Conservation (phyloP, 2,113 vertebrate species). For the Aegotheles bennettii region DNA sequence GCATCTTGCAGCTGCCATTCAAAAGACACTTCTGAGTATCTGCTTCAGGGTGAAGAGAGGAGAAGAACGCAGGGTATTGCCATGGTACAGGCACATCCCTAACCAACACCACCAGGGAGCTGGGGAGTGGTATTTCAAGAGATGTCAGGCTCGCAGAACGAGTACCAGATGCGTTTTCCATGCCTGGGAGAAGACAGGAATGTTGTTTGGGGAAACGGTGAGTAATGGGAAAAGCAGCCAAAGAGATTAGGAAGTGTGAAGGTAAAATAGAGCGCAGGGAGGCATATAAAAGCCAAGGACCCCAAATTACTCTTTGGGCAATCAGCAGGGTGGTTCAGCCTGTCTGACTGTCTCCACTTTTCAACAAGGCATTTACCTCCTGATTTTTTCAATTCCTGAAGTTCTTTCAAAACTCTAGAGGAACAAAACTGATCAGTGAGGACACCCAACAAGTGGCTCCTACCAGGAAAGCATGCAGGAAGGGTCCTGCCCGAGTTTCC, state of each 20-base stretch:
- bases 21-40: neutral
- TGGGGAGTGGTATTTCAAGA: neutral
- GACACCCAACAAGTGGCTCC: neutral
- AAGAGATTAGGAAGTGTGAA: neutral
- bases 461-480: neutral
- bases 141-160: neutral
- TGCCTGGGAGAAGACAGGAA: neutral
- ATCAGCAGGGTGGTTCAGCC: neutral
- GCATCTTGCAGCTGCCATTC: neutral
- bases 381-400: neutral
- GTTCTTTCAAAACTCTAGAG: neutral
- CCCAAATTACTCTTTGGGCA: neutral
- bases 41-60: neutral
- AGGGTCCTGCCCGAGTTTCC: neutral
- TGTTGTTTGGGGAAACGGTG: neutral
- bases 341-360: neutral
- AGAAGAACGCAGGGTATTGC: neutral
- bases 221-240: neutral
- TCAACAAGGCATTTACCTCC: neutral
- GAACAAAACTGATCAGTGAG: neutral
- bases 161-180: constrained; percentile 22
- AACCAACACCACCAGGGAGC: neutral
- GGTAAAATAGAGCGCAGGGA: neutral
- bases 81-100: neutral
- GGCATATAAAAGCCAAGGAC: neutral